These are phyloP conservation scores for Pterocles gutturalis DNA, from an alignment of 2,113 vertebrate species.

Conservation along the genomic window DNA sequence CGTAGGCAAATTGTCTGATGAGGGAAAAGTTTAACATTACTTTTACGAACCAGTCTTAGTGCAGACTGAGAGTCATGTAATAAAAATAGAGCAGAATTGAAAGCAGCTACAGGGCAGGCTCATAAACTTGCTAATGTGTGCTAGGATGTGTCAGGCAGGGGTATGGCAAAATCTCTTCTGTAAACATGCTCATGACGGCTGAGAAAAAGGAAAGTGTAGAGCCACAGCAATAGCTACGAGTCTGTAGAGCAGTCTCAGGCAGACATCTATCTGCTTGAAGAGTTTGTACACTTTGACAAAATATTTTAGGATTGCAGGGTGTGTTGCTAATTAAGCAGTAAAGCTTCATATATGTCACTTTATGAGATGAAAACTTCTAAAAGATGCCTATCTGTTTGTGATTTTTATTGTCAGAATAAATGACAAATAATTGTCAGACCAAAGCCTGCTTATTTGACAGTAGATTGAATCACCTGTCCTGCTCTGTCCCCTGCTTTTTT, in stretches of 20 bases:
- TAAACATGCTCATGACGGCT: accelerated
- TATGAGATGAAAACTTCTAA: neutral
- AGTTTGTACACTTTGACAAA: neutral
- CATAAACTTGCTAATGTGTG: neutral
- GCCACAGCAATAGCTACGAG: neutral
- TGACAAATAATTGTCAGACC: neutral
- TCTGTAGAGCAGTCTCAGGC: neutral
- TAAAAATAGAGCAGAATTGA: neutral
- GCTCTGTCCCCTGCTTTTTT: neutral
- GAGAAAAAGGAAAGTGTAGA: neutral
- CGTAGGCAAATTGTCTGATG: neutral
- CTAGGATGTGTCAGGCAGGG: neutral
- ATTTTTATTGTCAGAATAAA: neutral
- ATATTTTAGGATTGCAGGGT: neutral
- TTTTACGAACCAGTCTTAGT: neutral
- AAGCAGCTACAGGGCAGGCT: neutral
- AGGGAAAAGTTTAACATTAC: neutral
- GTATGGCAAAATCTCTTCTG: neutral
- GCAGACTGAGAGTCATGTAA: neutral
- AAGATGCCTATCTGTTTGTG: neutral
- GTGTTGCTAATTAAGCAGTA: neutral
- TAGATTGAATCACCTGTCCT: neutral
- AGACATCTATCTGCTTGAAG: neutral
- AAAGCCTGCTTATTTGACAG: neutral
- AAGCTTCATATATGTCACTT: accelerated